These are phyloP conservation scores for Heterochromis multidens DNA, from an alignment of 2,113 vertebrate genomes.

Conservation along the genomic window DNA sequence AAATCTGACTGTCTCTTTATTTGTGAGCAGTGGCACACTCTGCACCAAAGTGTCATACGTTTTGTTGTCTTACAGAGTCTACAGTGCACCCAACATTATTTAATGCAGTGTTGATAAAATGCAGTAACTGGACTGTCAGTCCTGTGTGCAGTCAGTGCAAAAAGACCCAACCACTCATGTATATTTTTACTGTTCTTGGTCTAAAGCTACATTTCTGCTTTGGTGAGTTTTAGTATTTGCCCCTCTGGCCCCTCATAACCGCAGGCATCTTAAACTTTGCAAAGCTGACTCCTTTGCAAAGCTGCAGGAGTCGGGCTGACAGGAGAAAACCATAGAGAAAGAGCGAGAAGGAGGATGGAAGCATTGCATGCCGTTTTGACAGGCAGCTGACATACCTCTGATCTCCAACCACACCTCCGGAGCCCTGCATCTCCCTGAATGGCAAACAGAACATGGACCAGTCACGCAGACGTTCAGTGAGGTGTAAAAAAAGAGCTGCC, in stretches of 20 bases:
- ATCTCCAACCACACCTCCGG: neutral
- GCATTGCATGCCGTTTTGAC: neutral
- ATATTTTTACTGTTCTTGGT: neutral
- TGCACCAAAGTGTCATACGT: neutral
- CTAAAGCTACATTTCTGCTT: neutral
- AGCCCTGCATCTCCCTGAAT: neutral
- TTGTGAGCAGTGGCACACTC: neutral
- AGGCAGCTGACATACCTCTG: neutral
- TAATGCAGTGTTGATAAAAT: neutral
- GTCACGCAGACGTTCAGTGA: neutral
- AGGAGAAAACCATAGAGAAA: neutral
- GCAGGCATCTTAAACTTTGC: neutral
- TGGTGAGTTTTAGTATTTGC: neutral
- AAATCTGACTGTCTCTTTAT: neutral
- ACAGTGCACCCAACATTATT: neutral
- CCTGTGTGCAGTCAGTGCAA: too few relatives aligned
- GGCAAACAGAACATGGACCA: neutral
- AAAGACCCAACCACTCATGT: neutral
- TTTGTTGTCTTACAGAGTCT: neutral
- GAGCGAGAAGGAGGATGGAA: neutral
- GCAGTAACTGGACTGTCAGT: rapidly evolving
- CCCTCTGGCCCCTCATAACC: neutral
- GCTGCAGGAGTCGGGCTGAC: neutral
- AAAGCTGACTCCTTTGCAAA: neutral
- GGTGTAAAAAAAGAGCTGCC: neutral